phyloP scores from a whole-genome alignment of 2,797 vertebrate species.

The Fundulus diaphanus region DNA sequence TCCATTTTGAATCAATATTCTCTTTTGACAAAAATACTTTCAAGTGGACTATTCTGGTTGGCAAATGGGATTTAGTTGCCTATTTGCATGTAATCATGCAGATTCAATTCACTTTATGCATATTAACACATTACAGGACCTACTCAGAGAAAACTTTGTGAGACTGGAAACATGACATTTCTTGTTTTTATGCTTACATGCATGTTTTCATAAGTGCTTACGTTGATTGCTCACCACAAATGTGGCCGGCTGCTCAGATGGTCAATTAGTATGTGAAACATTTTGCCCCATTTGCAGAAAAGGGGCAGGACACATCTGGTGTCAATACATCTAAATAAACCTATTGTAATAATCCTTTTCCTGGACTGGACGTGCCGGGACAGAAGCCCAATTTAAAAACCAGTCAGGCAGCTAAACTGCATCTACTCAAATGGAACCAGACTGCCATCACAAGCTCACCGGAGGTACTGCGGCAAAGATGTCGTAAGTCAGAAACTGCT shows the following conservation, averaged over 20 bases:
- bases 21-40: not conserved
- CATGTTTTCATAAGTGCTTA: conserved; percentile 29
- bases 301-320: conserved; percentile 71
- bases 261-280: conserved; percentile 61
- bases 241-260: conserved; percentile 59
- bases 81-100: not conserved
- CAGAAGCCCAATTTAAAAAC: conserved; percentile 61
- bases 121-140: not conserved
- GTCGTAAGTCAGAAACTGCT: not conserved
- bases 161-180: not conserved
- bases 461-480: conserved; percentile 62
- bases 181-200: conserved; percentile 19
- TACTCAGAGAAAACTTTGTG: conserved; percentile 1
- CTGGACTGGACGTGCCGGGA: conserved; percentile 57
- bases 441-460: conserved; percentile 73
- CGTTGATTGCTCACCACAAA: conserved; percentile 51
- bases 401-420: conserved; percentile 13
- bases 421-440: conserved; percentile 66
- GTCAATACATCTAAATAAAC: conserved; percentile 72
- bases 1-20: no score
- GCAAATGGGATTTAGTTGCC: not conserved
- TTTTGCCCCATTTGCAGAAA: conserved; percentile 45
- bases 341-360: conserved; percentile 72
- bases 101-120: not conserved
- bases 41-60: not conserved